Evolutionary conservation across 2,888 invertebrate species (phyloP), one percentile per base, ranked within the genome.

Genomic region (Hydroisotoma schaefferi): DNA sequence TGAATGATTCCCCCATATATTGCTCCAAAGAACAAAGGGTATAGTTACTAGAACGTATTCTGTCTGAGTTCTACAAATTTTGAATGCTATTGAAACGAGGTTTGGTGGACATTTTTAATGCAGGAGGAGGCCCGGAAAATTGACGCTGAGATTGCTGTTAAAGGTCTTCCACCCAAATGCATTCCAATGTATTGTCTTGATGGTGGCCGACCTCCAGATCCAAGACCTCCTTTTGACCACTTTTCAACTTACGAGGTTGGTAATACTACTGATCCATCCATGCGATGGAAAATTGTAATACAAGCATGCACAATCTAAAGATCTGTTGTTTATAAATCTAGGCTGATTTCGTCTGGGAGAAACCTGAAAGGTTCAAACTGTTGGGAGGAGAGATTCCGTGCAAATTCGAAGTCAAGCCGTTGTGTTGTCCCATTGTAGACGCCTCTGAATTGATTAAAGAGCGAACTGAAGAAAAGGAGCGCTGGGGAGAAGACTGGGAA

Each of bases 401-500:
- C 27, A 55, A 59, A 33, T 64, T 65, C 48, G 65, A 65, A 28
- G 54, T 63, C 15, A 63, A 63, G 47, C 72, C 72, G 1, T 47
- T 72, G 23, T 70, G 68, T 52, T 65, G 54, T 44, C 67, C 67
- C 0, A 54, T 68, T 0, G 52, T 64, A 40, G 51, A 66, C 51
- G 58, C 63, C 5, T 61, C 52, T 3, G 56, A 65, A 8, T 37
- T 69, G 1, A 61, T 68, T n/a, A 62, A 67, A 28, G 57, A 55
- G 28, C 57, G 70, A 37, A 72, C 70, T 2, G 72, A 72, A 52
- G 72, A 72, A 55, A 69, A 69, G 26, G 72, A 72, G 59, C 57
- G 72, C 4, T 72, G 72, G 72, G 72, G 72, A 3, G 61, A 68
- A 37, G 55, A 68, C 46, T 72, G 72, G 72, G 66, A 63, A 40